A percentile compares a stretch with the other conserved stretches of the same genome.
Conservation (phyloP, 2,113 vertebrate species). For the Puffinus mauretanicus region DNA sequence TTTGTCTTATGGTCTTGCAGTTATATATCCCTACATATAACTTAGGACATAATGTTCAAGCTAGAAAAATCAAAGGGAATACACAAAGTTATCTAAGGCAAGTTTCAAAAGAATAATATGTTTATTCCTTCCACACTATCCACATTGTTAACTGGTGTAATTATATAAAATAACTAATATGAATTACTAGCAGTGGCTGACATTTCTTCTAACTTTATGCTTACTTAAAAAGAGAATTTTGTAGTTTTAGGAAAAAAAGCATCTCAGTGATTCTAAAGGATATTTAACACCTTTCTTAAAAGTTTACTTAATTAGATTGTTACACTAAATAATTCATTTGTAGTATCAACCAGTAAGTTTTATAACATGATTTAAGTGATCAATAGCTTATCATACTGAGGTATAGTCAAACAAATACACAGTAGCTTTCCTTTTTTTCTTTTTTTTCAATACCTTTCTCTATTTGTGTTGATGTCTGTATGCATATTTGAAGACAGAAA, state of each 20-base stretch:
- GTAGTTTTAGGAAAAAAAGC: conserved; percentile 35
- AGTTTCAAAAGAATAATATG: background rate
- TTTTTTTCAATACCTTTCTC: background rate
- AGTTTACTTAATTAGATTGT: conserved; percentile 37
- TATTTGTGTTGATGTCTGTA: background rate
- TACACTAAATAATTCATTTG: background rate
- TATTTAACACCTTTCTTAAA: conserved; percentile 28
- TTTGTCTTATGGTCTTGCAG: background rate
- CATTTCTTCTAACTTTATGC: background rate
- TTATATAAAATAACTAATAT: background rate
- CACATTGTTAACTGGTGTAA: background rate
- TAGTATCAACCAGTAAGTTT: background rate
- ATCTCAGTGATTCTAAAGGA: conserved; percentile 6
- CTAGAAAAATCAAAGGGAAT: background rate
- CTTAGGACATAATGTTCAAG: background rate
- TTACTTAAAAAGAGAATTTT: conserved; percentile 34
- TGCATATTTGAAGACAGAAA: background rate
- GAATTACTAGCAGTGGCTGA: background rate
- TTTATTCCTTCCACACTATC: background rate
- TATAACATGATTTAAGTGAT: background rate
- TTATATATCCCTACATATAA: background rate
- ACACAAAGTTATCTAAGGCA: background rate
- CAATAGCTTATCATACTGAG: background rate
- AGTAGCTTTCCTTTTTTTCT: background rate
- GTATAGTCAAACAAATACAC: background rate